phyloP scores from a whole-genome alignment of 1,140 invertebrate genomes.

The Frieseomelitta varia region DNA sequence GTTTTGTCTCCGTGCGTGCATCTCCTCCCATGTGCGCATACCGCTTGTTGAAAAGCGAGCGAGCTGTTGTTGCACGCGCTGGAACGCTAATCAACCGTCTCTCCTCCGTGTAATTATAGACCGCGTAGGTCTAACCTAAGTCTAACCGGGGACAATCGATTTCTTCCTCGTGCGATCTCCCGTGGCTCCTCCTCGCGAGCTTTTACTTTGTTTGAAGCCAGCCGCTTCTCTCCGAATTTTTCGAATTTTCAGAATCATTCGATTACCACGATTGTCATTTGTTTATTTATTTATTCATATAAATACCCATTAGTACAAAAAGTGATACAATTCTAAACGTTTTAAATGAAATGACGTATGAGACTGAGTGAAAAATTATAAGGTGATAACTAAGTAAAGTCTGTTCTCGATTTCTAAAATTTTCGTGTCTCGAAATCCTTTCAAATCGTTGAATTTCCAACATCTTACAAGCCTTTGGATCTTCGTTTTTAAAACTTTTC shows the following conservation, averaged over 20 bases:
- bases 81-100: slow-evolving; percentile 12
- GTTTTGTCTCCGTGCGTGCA: slow-evolving; percentile 12
- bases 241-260: neutral
- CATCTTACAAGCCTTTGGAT: no score
- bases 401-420: no score
- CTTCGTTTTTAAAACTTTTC: no score
- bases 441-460: neutral
- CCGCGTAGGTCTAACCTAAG: no score
- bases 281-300: no score
- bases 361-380: no score
- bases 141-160: slow-evolving; percentile 1
- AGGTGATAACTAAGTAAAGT: no score
- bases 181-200: neutral
- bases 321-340: no score
- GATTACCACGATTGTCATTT: no score
- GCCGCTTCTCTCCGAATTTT: neutral
- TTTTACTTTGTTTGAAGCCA: neutral
- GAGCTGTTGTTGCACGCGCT: neutral
- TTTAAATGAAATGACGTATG: no score
- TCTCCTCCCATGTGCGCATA: neutral
- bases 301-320: no score
- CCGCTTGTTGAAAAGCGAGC: neutral
- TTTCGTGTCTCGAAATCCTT: neutral
- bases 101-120: neutral
- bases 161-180: neutral